A percentile compares a stretch with the other conserved stretches of the same genome.
Conservation (phyloP, 2,888 invertebrate species). For the Pinctada fucata region DNA sequence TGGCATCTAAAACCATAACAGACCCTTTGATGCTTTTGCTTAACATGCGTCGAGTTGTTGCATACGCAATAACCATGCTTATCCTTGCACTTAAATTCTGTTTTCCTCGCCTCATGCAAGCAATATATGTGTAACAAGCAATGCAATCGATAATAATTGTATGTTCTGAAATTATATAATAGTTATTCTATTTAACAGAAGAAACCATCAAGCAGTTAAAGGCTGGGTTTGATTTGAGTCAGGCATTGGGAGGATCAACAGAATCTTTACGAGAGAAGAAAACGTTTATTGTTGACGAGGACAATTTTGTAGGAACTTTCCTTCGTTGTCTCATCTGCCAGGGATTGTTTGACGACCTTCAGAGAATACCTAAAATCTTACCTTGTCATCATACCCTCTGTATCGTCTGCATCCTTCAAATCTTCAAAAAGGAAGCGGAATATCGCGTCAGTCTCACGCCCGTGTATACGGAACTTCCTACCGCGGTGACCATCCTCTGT, state of each 20-base stretch:
- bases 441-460: conserved; percentile 56
- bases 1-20: too few relatives aligned
- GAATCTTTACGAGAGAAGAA: conserved; percentile 6
- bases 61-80: too few relatives aligned
- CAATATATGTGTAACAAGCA: too few relatives aligned
- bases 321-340: conserved; percentile 64
- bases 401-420: conserved; percentile 53
- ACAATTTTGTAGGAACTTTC: conserved; percentile 64
- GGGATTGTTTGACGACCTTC: conserved; percentile 54
- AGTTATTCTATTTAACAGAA: conserved; percentile 12
- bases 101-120: too few relatives aligned
- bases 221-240: conserved; percentile 18
- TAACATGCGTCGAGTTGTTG: too few relatives aligned
- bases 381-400: conserved; percentile 71
- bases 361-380: conserved; percentile 60
- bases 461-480: conserved; percentile 45
- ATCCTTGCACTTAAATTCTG: too few relatives aligned
- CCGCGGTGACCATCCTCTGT: conserved; percentile 63
- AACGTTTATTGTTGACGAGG: conserved; percentile 64
- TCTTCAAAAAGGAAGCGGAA: conserved; percentile 59
- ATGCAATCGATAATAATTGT: too few relatives aligned
- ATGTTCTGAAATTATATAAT: too few relatives aligned
- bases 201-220: conserved; percentile 7
- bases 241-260: neutral
- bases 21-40: too few relatives aligned